These are phyloP conservation scores for Allacma fusca DNA, from an alignment of 2,888 invertebrate species.

Conservation along the genomic window DNA sequence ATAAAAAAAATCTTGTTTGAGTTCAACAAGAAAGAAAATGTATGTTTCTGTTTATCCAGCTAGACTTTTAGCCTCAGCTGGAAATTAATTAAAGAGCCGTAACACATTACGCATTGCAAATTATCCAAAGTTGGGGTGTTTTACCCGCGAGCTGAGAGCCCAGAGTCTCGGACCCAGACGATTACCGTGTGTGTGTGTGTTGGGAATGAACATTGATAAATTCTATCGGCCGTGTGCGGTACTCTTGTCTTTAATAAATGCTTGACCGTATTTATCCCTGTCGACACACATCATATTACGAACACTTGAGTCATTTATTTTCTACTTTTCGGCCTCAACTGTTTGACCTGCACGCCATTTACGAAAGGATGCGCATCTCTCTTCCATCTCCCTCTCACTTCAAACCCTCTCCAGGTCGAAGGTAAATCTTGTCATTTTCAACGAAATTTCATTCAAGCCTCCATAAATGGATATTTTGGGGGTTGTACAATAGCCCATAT, in stretches of 20 bases:
- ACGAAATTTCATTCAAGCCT: neutral
- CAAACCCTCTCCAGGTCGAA: neutral
- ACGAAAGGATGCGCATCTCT: neutral
- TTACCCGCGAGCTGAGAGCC: neutral
- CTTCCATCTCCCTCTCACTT: constrained; percentile 17
- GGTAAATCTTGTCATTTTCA: constrained; percentile 7
- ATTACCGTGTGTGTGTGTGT: neutral
- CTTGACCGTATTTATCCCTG: constrained; percentile 47
- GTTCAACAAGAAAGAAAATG: too few relatives aligned
- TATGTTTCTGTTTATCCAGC: too few relatives aligned
- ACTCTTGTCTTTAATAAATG: constrained; percentile 48
- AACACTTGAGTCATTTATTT: constrained; percentile 47
- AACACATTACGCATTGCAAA: constrained; percentile 44
- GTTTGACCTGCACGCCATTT: constrained; percentile 2
- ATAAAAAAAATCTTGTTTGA: too few relatives aligned
- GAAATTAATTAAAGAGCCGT: constrained; percentile 52
- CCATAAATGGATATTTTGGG: neutral
- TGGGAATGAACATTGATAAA: constrained; percentile 41
- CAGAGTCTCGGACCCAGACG: neutral
- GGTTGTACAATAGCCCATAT: neutral
- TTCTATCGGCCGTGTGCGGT: constrained; percentile 42
- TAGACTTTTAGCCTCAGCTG: constrained; percentile 30
- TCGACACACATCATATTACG: constrained; percentile 51
- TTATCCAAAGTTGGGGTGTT: constrained; percentile 27
- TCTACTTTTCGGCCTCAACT: constrained; percentile 10